These are phyloP conservation scores for Ypsolopha sequella DNA, from an alignment of 2,888 invertebrate genomes.

Conservation along the genomic window DNA sequence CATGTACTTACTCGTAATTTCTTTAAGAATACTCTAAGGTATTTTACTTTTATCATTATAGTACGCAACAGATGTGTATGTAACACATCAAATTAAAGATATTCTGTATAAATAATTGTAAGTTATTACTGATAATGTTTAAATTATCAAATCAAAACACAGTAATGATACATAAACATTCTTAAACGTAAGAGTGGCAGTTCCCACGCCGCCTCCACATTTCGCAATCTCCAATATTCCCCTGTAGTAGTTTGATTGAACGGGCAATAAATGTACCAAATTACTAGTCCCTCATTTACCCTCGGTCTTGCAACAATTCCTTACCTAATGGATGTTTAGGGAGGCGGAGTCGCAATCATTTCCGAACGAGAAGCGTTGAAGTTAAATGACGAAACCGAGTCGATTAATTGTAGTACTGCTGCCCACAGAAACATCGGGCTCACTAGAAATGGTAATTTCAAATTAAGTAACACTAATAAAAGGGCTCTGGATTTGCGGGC, in stretches of 20 bases:
- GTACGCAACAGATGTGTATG: no score
- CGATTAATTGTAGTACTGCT: constrained; percentile 45
- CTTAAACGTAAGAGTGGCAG: neutral
- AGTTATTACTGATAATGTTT: no score
- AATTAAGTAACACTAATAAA: constrained; percentile 7
- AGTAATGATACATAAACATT: neutral
- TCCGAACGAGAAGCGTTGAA: constrained; percentile 36
- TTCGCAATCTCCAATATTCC: constrained; percentile 7
- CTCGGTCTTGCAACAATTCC: constrained; percentile 20
- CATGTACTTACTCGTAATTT: no score
- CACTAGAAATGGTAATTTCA: constrained; percentile 10
- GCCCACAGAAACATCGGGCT: constrained; percentile 33
- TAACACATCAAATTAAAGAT: no score
- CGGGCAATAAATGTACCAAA: constrained; percentile 22
- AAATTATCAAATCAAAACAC: no score
- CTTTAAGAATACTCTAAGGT: no score
- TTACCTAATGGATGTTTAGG: constrained; percentile 22
- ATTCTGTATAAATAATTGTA: no score
- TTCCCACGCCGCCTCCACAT: neutral
- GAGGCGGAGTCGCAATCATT: constrained; percentile 27
- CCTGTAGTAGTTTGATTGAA: constrained; percentile 5
- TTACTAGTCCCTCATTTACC: constrained; percentile 20
- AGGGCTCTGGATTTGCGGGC: neutral
- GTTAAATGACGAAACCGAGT: constrained; percentile 39
- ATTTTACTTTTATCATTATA: no score